Base-by-base conservation (phyloP, 2,797 vertebrate genomes). In the Takifugu ocellatus region DNA sequence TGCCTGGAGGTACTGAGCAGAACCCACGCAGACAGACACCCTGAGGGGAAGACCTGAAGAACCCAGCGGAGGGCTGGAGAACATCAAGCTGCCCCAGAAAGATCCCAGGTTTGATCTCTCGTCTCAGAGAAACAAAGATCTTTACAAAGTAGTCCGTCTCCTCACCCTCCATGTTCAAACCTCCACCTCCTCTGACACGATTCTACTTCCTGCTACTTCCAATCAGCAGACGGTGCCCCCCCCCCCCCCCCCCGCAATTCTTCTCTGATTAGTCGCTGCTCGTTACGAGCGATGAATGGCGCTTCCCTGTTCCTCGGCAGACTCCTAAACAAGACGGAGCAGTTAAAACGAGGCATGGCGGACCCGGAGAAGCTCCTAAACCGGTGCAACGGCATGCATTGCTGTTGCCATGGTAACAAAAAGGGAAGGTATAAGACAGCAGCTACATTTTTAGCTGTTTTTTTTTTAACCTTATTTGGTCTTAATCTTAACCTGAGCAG, bases 1-100 rank as follows among this genome's bases (percentile, higher is more conserved):
- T 66, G 70, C 75, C 74, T 5, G 51, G 67, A 74, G 79, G 74
- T 26, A 81, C 83, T 83, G 82, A 75, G 71, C 61, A 72, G 43
- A 71, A 58, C 66, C 56, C 63, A 79, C 67, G 63, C 72, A 82
- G 75, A 82, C 72, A 79, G 70, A 54, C 57, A 43, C 57, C 70
- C 72, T 26, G 59, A 62, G 67, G 76, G 68, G 25, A 48, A 29
- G 50, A 46, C 83, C 79, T 82, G 53, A 31, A 72, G 67, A 70
- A 44, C 50, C 68, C 66, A 61, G 70, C 59, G 43, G 49, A 75
- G 57, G 61, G 49, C 54, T 49, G 59, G 64, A 39, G 36, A 39
- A 12, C 12, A 39, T 12, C 36, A 39, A 3, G 36, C 36, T 39
- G 36, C 11, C 14, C 12, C 39, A 47, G 49, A 45, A 53, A 67